phyloP scores from a whole-genome alignment of 2,113 vertebrate genomes.

The Sterna hirundo region DNA sequence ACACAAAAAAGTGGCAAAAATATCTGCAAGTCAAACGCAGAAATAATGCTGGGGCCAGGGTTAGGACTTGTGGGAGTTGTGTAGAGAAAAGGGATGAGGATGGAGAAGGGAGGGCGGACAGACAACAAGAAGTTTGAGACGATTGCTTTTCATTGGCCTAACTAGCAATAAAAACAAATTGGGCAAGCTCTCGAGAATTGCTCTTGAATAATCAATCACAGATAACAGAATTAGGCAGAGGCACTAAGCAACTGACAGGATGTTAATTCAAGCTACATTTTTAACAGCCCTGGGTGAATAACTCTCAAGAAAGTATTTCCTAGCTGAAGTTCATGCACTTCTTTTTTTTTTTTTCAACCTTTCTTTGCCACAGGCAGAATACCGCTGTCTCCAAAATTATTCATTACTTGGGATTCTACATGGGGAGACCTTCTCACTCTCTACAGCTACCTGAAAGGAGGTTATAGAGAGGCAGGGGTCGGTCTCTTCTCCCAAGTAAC shows the following conservation, averaged over 20 bases:
- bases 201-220: constrained; percentile 13
- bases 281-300: neutral
- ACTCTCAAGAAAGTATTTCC: neutral
- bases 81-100: neutral
- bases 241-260: neutral
- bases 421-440: neutral
- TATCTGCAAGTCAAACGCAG: neutral
- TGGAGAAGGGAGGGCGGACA: neutral
- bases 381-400: neutral
- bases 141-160: neutral
- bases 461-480: neutral
- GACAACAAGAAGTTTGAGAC: neutral
- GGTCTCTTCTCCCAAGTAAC: neutral
- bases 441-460: neutral
- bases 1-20: neutral
- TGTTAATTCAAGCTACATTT: constrained; percentile 25
- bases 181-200: neutral
- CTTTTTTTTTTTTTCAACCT: neutral
- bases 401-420: neutral
- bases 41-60: neutral
- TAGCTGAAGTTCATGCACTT: neutral
- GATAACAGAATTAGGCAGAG: constrained; percentile 31
- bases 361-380: neutral
- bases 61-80: neutral
- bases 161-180: constrained; percentile 21